Evolutionary conservation across 2,797 vertebrate species (phyloP).

Genomic region (Pangasius krempfi): DNA sequence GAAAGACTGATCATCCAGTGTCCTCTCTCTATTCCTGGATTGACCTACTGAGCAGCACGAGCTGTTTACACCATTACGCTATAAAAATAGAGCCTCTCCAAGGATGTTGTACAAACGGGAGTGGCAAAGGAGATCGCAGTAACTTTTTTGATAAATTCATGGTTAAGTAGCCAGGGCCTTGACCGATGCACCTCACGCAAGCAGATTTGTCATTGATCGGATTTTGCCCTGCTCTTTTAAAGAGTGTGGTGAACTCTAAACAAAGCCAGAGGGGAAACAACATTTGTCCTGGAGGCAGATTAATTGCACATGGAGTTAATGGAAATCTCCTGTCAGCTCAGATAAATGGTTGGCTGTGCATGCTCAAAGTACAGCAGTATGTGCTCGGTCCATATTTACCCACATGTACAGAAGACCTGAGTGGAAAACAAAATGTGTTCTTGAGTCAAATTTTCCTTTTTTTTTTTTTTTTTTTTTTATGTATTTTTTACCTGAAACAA

Average conservation of each 20-base stretch:
- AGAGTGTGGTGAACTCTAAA: conserved; percentile 22
- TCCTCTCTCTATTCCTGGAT: conserved; percentile 28
- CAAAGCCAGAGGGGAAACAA: conserved; percentile 24
- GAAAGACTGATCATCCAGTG: conserved; percentile 6
- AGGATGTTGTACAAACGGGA: conserved; percentile 34
- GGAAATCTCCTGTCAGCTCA: conserved; percentile 49
- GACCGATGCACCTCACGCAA: conserved; percentile 40
- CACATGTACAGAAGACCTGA: not conserved
- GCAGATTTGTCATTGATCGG: conserved; percentile 48
- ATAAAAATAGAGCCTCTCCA: conserved; percentile 27
- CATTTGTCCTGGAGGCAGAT: conserved; percentile 49
- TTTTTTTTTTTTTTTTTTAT: no score
- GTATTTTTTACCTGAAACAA: not conserved
- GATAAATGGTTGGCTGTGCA: conserved; percentile 36
- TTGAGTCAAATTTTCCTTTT: not conserved
- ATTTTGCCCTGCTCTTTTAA: conserved; percentile 10
- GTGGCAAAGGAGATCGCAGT: not conserved
- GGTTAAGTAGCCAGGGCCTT: conserved; percentile 31
- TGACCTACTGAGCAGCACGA: conserved; percentile 35
- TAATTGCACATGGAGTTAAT: conserved; percentile 53
- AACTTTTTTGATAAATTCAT: conserved; percentile 36
- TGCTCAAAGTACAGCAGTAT: conserved; percentile 17
- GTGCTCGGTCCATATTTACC: conserved; percentile 22
- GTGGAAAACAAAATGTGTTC: not conserved
- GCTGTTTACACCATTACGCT: conserved; percentile 36